Percentiles rank a stretch among this genome's conserved stretches.
Evolutionary conservation across 2,113 vertebrate species (phyloP).

Genomic region (Cynocephalus volans): DNA sequence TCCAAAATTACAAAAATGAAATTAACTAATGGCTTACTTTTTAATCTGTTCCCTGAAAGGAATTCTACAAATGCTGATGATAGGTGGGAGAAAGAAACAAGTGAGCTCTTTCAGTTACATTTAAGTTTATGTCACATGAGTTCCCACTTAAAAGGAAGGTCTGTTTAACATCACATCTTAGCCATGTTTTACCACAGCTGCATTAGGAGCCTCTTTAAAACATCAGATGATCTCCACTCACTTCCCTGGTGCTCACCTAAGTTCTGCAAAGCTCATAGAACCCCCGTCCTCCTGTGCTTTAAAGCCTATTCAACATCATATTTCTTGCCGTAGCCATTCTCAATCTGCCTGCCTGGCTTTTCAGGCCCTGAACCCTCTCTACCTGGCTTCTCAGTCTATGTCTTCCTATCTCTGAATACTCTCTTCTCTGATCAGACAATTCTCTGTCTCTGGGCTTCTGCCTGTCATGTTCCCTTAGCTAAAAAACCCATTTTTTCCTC

Average conservation of each 20-base stretch:
- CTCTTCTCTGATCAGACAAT: background rate
- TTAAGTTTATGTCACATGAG: background rate
- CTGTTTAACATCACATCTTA: background rate
- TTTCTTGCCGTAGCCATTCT: background rate
- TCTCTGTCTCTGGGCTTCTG: conserved; percentile 15
- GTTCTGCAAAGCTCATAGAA: background rate
- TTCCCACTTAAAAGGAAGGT: background rate
- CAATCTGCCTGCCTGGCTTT: conserved; percentile 1
- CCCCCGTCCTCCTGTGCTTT: background rate
- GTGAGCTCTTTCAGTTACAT: background rate
- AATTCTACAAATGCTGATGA: conserved; percentile 1
- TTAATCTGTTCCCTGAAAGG: conserved; percentile 50
- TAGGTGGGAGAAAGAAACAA: background rate
- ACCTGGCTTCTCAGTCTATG: background rate
- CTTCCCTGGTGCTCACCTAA: background rate
- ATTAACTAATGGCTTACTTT: conserved; percentile 30
- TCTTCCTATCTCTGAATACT: background rate
- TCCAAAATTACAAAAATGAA: conserved; percentile 56
- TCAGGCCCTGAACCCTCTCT: background rate
- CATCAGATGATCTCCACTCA: background rate
- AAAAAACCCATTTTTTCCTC: background rate
- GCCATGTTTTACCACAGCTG: background rate
- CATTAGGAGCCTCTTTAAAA: background rate
- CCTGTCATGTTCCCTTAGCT: background rate
- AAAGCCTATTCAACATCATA: background rate